Conservation (phyloP, 2,888 invertebrate genomes). For the Sphaerolaimus hirsutus region DNA sequence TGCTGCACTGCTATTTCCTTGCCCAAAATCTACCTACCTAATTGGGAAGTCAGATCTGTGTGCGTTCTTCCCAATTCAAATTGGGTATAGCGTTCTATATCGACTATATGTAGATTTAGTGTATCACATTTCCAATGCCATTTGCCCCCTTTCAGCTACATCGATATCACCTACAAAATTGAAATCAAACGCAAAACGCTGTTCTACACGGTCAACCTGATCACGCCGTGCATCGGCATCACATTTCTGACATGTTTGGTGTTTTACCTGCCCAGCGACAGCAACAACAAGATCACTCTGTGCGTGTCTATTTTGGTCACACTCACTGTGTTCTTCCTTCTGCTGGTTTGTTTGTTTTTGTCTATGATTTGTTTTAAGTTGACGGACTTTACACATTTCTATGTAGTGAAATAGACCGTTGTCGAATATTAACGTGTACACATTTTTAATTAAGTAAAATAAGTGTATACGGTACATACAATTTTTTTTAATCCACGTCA, state of each 20-base stretch:
- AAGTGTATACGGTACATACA: neutral
- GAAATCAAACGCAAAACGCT: slow-evolving; percentile 48
- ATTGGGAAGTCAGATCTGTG: too few species aligned
- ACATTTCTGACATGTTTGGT: slow-evolving; percentile 16
- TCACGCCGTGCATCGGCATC: slow-evolving; percentile 22
- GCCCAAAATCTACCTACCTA: too few species aligned
- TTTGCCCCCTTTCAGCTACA: slow-evolving; percentile 11
- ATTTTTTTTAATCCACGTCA: neutral
- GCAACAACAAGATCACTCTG: slow-evolving; percentile 91
- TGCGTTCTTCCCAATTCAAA: too few species aligned
- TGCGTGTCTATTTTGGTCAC: slow-evolving; percentile 95
- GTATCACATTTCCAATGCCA: neutral
- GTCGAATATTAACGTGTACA: neutral
- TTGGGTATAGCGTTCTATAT: too few species aligned
- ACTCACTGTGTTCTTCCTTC: slow-evolving; percentile 90
- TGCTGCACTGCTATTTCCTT: too few species aligned
- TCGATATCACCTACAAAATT: slow-evolving; percentile 21
- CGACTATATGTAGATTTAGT: too few species aligned
- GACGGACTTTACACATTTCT: neutral
- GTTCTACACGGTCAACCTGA: slow-evolving; percentile 19
- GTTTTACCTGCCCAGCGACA: slow-evolving; percentile 38
- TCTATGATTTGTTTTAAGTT: neutral
- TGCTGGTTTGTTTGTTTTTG: slow-evolving; percentile 47
- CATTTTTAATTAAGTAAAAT: neutral
- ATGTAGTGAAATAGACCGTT: neutral